Base-by-base conservation (phyloP, 2,888 invertebrate species). In the Pseudococcus longispinus region DNA sequence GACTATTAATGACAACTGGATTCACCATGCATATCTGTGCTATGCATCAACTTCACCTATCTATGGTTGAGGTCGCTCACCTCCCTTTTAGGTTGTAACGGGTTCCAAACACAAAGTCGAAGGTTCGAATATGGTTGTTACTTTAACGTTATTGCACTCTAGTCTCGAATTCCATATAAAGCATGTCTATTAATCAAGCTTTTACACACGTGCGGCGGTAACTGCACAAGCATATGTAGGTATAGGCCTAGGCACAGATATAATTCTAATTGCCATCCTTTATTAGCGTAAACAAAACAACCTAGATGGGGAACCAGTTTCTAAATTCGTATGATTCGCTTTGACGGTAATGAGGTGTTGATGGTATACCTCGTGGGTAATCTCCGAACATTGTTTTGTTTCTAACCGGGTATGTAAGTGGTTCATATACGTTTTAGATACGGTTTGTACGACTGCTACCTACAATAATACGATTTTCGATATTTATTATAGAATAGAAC, bases 41-140 rank as follows among this genome's bases (percentile, higher is more conserved):
- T 42, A 42, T 80, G 42, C 42, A 80, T 80, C 77, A 80, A 80
- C 77, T 42, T 80, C 77, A 80, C 77, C 77, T 80, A 80, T 37
- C 77, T 80, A 80, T 37, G 37, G 26, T 80, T 42, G 77, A 80
- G 77, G 77, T 80, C 77, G 77, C 77, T 80, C 77, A 80, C 77
- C 77, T 80, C 77, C 77, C 77, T 80, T 42, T 80, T 80, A 80
- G 77, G 77, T 80, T 80, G 77, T 80, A 80, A 80, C 77, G 77
- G 77, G 77, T 80, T 80, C 77, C 77, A 80, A 80, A 80, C 20
- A 29, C 42, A 29, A 80, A 42, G 29, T 80, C 74, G 77, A 37
- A 80, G 77, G 37, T 80, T 80, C 77, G 32, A 80, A 42, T 80
- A 80, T 80, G 77, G 77, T 42, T 70, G 65, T 65, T 77, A 77